Evolutionary conservation across 1,140 invertebrate genomes (phyloP), one percentile per base, ranked within the genome.

Genomic region (Drosophila carrolli): DNA sequence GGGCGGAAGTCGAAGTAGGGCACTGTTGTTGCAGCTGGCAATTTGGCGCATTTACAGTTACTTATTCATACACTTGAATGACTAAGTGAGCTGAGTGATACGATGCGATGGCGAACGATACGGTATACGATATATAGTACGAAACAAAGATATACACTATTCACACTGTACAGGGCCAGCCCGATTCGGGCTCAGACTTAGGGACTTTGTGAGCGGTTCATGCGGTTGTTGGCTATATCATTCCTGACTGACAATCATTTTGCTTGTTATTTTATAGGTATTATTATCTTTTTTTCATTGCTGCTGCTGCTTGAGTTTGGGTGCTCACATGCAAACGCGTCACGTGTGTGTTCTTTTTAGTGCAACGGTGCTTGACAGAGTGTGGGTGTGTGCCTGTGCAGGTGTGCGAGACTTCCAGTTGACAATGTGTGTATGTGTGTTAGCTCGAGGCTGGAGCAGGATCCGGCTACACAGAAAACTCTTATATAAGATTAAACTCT

Each of bases 281-380:
- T 74, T 23, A 60, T 62, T 38, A 32, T 43, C 10, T 14, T 62
- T 62, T 61, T 11, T 47, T 57, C 13, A 6, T 19, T 62, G 55
- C 47, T 67, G 19, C 16, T 68, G 46, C 55, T 63, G 57, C 38
- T 71, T 56, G 48, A 54, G 48, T 48, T 57, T 43, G 38, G 77
- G 84, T 89, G 84, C 85, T 79, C 84, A 75, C 84, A 89, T 89
- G 84, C 84, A 89, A 89, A 90, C 84, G 56, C 81, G 83, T 78
- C 53, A 77, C 62, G 72, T 73, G 83, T 78, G 70, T 60, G 47
- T 32, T 32, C 43, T 35, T 29, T n/a, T 14, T 46, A 53, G 72
- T 70, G 59, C 66, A 68, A 59, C 41, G 60, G 67, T 70, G 63
- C 57, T 40, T 41, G 13, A 50, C 11, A 57, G 54, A 40, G 56